Evolutionary conservation across 1,140 invertebrate species (phyloP), one percentile per base, ranked within the genome.

Genomic region (Sitobion miscanthi): DNA sequence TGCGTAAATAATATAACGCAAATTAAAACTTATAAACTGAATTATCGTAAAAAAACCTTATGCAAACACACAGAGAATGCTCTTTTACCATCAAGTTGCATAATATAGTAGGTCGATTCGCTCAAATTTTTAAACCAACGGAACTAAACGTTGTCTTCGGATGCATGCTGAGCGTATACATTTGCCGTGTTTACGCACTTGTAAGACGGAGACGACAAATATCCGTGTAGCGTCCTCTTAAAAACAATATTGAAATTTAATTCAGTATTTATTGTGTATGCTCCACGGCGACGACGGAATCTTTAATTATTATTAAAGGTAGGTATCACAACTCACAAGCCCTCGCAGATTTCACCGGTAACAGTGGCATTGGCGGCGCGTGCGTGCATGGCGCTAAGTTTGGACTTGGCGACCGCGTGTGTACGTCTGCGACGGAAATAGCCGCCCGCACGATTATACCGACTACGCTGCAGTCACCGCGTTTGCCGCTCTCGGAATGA

Each of bases 331-430:
- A 42, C 2, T 21, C 35, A 89, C 49, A 14, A 42, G n/a, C 21
- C 11, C 86, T 54, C 88, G 35, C 21, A 38, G 35, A 21, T 89
- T 57, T 54, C 52, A 57, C 89, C 57, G 89, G 89, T 62, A 69
- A 42, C n/a, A 9, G 11, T 23, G 2, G 86, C 86, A 8, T 30
- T 90, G 2, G 25, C 9, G 62, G 88, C 20, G 54, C 54, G 88
- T 90, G 54, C 89, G 89, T 90, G 54, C 54, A 30, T n/a, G 89
- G 89, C 89, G 89, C 91, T 93, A 93, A 93, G 91, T 93, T 93
- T 93, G 91, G 91, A 93, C 77, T 52, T 82, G 77, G 82, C 91
- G 47, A 54, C 89, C 38, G 87, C n/a, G 6, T 69, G 52, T 69
- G 45, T 69, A 49, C 23, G 91, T 86, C 49, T 86, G 49, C 47